Base-by-base conservation (phyloP, 2,797 vertebrate species). In the Eospalax fontanierii region DNA sequence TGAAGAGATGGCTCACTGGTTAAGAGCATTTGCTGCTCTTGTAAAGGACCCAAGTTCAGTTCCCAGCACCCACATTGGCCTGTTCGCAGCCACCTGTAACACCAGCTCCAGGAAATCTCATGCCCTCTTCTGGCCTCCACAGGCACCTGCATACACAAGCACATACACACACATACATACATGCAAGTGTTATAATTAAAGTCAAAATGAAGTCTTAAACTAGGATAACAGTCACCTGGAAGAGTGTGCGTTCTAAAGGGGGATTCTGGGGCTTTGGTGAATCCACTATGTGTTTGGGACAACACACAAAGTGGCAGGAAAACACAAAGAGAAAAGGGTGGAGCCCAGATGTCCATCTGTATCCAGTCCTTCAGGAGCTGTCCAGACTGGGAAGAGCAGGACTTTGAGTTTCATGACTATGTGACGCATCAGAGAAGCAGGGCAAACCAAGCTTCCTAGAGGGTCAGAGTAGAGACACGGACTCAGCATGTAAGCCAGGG, bases 331-430 rank as follows among this genome's bases (percentile, higher is more conserved):
- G 33, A 70, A 54, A 21, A 24, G 18, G 59, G 11, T 33, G 19
- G 70, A 74, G 59, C 43, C 35, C 16, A 26, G 14, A 8, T 4
- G 3, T 6, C 0, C n/a, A 73, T 28, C 10, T 59, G 16, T 35
- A 61, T 1, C 4, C 2, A 4, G 57, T 26, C 26, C 3, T 73
- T n/a, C 38, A 21, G 35, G 38, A n/a, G 30, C 68, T 24, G 71
- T 11, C 16, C 43, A 10, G 43, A 65, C 2, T 0, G 0, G 0
- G 19, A 18, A 15, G 54, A 4, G 24, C 0, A 0, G 0, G 1
- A 1, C 8, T 6, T 38, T 2, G 0, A 0, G 30, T 19, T 40
- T 8, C 61, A 63, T 26, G 61, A 9, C 1, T 4, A 40, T 4
- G 4, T 5, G 35, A 83, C 28, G 21, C 30, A 8, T 19, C 54